phyloP scores from a whole-genome alignment of 2,113 vertebrate genomes.

The Merops nubicus region DNA sequence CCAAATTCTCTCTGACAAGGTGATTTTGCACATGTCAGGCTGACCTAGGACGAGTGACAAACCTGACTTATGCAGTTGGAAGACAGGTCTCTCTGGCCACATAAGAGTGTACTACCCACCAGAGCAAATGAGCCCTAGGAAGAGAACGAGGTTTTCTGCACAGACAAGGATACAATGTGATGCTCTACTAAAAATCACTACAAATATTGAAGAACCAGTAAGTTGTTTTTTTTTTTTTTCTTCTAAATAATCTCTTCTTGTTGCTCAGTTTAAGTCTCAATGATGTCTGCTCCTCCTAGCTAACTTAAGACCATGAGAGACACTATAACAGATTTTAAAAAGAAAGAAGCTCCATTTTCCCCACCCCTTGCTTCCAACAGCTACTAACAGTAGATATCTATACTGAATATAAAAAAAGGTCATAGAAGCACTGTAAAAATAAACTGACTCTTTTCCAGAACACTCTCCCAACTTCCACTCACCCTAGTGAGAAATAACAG shows the following conservation, averaged over 20 bases:
- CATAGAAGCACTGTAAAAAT: not conserved
- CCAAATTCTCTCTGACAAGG: not conserved
- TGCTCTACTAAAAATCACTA: not conserved
- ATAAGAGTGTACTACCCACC: not conserved
- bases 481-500: not conserved
- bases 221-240: not conserved
- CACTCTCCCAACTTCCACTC: not conserved
- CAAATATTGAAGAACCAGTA: not conserved
- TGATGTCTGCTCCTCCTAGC: not conserved
- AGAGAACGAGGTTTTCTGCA: not conserved
- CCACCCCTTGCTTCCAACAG: not conserved
- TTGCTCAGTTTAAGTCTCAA: not conserved
- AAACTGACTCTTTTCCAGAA: not conserved
- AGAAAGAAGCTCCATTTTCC: not conserved
- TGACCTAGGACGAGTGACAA: not conserved
- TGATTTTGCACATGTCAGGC: not conserved
- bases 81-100: not conserved
- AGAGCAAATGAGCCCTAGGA: not conserved
- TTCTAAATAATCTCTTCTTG: not conserved
- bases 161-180: fast-evolving
- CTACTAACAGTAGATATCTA: not conserved
- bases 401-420: not conserved
- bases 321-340: not conserved
- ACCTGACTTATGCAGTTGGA: not conserved
- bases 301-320: not conserved